Base-by-base conservation (phyloP, 2,113 vertebrate species). In the Pitta sordida region DNA sequence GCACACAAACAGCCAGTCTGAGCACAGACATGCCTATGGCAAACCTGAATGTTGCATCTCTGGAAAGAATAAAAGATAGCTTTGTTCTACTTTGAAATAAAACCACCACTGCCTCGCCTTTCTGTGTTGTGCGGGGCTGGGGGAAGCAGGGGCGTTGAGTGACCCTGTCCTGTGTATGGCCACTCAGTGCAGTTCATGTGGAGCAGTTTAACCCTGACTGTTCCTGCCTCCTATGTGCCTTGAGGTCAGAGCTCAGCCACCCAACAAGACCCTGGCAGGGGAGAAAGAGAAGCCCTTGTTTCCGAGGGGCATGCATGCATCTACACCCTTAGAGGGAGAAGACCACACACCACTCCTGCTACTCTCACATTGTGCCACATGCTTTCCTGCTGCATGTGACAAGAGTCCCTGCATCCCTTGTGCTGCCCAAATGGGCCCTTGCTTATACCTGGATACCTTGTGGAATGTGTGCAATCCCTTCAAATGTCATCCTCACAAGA, bases 31-130 rank as follows among this genome's bases (percentile, higher is more conserved):
- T 0, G 2, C 89, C 92, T 24, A 6, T 43, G 64, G 80, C 74
- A 78, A 83, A 86, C 37, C 83, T 43, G 56, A 89, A 91, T 86
- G 56, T 95, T 2, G 1, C 73, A 51, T 68, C 52, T 85, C 71
- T 74, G 52, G 64, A 74, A 93, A 83, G 78, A 94, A 96, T 96
- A 94, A 96, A 97, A 96, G 68, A 82, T 23, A 34, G 8, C 6
- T 96, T 95, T 94, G 84, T 92, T 94, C 23, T 93, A 86, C 90
- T 96, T 94, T 90, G 85, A 93, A 88, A 92, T 93, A 95, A 94
- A 96, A 62, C 56, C 2, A 0, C 69, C 46, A 2, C 74, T 78
- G 85, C 69, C 52, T 91, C 14, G 18, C 19, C 32, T 90, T 32
- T 69, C 3, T 0, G 2, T 95, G n/a, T 67, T 69, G 22, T 81